Evolutionary conservation across 2,888 invertebrate species (phyloP), one percentile per base, ranked within the genome.

Genomic region (Thecocarcelia acutangulata): DNA sequence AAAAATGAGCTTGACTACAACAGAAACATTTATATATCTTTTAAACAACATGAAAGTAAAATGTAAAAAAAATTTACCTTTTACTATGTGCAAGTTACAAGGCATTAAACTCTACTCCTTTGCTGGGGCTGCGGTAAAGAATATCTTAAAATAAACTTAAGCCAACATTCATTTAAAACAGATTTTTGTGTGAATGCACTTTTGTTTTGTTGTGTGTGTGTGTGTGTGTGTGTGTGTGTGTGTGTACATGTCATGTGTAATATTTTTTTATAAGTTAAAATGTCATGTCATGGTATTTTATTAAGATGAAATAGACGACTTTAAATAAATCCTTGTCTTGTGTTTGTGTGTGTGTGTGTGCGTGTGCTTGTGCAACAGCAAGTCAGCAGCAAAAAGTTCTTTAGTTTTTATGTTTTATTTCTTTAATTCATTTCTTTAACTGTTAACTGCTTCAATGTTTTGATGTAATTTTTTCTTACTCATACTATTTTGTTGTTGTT

Each of bases 281-380:
- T 82, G 69, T 77, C 75, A 80, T 84, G 74, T 78, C 83, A 82
- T 68, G 75, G 61, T 68, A 69, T 84, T 82, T 84, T 84, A 84
- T 85, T 82, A 84, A 83, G 81, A 83, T 84, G 59, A 85, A 85
- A 85, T 79, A 83, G 76, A 84, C 74, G 84, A 84, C 84, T 85
- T 85, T 75, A 84, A 84, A 85, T 85, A 85, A 85, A 85, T 85
- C 85, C 83, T 79, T 80, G 84, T 85, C 84, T 78, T 69, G 24
- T 19, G 33, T 40, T n/a, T 54, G 42, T 48, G 28, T 42, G 33
- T 33, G 28, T 48, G 24, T 70, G 17, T 19, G 21, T 44, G 24
- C 33, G 48, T 33, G 19, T 54, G 33, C 40, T 28, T 42, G 33
- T 33, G 28, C 11, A 4, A 59, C 1, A 44, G 19, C 33, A 17